Conservation (phyloP, 2,888 invertebrate genomes). For the Oligia fasciuncula region DNA sequence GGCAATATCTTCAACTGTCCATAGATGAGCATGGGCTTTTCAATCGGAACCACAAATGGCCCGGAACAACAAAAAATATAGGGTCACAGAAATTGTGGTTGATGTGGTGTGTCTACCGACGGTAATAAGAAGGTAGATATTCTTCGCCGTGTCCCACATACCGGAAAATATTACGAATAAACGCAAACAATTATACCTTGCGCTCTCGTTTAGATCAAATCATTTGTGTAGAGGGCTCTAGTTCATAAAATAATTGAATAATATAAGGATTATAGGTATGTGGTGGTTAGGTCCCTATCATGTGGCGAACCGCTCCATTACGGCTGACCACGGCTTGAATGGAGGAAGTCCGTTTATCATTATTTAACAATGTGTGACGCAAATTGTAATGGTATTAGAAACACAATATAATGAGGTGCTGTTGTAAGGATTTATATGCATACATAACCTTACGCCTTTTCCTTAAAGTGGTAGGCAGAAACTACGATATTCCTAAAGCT, state of each 20-base stretch:
- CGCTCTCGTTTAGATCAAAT: constrained; percentile 28
- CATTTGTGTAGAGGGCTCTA: constrained; percentile 39
- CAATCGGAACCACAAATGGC: background rate
- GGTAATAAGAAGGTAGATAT: background rate
- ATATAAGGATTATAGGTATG: constrained; percentile 57
- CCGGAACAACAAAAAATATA: background rate
- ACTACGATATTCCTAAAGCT: background rate
- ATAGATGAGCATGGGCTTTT: background rate
- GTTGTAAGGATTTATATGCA: background rate
- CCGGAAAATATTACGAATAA: constrained; percentile 17
- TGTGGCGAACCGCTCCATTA: constrained; percentile 80
- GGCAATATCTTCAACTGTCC: background rate
- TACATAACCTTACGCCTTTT: background rate
- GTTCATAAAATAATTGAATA: constrained; percentile 53
- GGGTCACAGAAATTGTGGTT: constrained; percentile 6
- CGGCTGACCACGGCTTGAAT: constrained; percentile 72
- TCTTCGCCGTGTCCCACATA: background rate
- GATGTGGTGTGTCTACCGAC: background rate
- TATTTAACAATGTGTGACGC: constrained; percentile 64
- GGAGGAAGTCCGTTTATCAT: constrained; percentile 75
- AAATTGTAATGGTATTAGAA: constrained; percentile 42
- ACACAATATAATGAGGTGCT: constrained; percentile 12
- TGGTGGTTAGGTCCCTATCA: constrained; percentile 68
- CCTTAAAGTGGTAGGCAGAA: background rate
- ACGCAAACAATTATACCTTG: constrained; percentile 21